phyloP scores from a whole-genome alignment of 2,113 vertebrate species.

The Aix galericulata region DNA sequence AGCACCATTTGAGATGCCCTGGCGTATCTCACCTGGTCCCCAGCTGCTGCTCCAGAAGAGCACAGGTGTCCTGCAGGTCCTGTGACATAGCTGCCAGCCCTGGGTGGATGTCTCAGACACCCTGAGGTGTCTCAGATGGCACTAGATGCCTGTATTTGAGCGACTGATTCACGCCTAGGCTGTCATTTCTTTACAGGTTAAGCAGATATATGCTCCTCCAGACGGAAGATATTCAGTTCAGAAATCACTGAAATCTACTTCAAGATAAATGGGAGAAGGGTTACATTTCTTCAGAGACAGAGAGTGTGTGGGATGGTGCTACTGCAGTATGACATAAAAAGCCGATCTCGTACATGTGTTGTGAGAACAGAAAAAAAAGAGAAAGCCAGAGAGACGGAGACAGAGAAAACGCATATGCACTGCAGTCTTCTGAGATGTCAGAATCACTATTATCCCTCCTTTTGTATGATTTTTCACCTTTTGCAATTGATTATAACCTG shows the following conservation, averaged over 20 bases:
- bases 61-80: conserved; percentile 60
- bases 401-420: neutral
- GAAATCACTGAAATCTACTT: conserved; percentile 45
- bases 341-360: conserved; percentile 57
- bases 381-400: neutral
- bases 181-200: conserved; percentile 52
- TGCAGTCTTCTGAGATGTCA: neutral
- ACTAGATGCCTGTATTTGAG: conserved; percentile 15
- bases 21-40: conserved; percentile 59
- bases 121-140: neutral
- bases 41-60: conserved; percentile 71
- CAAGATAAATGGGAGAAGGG: conserved; percentile 29
- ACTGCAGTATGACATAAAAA: conserved; percentile 70
- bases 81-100: conserved; percentile 65
- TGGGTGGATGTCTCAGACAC: conserved; percentile 30
- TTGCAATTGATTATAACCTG: neutral
- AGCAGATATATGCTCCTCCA: conserved; percentile 11
- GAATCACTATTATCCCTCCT: neutral
- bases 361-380: conserved; percentile 14
- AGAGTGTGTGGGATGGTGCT: conserved; percentile 66
- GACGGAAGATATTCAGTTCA: conserved; percentile 15
- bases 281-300: conserved; percentile 64
- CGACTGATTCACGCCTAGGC: neutral
- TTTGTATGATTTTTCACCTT: neutral
- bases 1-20: conserved; percentile 9